Evolutionary conservation across 1,140 invertebrate genomes (phyloP).

Genomic region (Pristionchus pacificus): DNA sequence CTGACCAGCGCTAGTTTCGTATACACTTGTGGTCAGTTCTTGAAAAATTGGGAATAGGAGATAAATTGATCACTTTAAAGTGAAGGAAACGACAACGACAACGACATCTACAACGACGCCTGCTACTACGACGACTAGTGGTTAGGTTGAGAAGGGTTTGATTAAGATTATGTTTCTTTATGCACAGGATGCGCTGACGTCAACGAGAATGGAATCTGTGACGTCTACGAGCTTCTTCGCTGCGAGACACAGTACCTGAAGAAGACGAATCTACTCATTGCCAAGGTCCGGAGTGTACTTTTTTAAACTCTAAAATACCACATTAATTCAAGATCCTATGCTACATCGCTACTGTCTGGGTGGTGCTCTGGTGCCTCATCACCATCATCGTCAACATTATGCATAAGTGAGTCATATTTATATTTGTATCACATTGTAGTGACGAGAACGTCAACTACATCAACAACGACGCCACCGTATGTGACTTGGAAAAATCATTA

Average conservation of each 20-base stretch:
- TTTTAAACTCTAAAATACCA: neutral
- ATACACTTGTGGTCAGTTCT: no score
- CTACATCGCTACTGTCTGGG: conserved; percentile 17
- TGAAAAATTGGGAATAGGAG: no score
- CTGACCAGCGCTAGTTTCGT: no score
- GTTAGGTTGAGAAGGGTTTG: neutral
- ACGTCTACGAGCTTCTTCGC: conserved; percentile 2
- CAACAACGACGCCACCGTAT: no score
- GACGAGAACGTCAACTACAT: no score
- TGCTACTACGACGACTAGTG: neutral
- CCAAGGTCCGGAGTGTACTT: conserved; percentile 7
- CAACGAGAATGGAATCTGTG: neutral
- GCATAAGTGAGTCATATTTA: conserved; percentile 19
- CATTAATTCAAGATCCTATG: conserved; percentile 13
- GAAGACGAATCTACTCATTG: conserved; percentile 9
- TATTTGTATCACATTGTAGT: neutral
- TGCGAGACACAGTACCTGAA: conserved; percentile 15
- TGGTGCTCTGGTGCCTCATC: conserved; percentile 20
- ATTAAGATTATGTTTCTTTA: neutral
- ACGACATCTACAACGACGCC: neutral
- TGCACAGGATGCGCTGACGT: neutral
- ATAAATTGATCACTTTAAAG: no score
- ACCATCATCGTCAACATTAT: conserved; percentile 27
- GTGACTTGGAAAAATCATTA: no score
- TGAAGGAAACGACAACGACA: neutral